Percentiles rank a stretch among this genome's conserved stretches.
Evolutionary conservation across 2,113 vertebrate genomes (phyloP).

Genomic region (Carassius carassius): DNA sequence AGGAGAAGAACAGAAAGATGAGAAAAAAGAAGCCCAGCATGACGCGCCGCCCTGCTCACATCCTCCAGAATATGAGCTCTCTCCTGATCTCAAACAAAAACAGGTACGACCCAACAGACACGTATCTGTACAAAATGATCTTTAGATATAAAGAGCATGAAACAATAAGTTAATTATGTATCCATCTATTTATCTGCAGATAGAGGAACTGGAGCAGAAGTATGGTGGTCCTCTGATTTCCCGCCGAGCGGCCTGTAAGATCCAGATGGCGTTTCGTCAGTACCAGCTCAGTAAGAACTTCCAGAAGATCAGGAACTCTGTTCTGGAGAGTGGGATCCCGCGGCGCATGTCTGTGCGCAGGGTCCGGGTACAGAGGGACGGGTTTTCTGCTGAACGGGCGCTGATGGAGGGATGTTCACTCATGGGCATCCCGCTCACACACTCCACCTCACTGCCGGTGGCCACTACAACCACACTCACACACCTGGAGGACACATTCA

Average conservation of each 20-base stretch:
- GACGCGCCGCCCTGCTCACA: constrained; percentile 32
- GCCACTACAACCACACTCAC: constrained; percentile 86
- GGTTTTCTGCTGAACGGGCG: constrained; percentile 79
- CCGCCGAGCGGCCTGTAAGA: constrained; percentile 92
- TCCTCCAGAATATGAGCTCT: constrained; percentile 48
- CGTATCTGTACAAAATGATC: constrained; percentile 17
- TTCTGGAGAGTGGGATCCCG: constrained; percentile 92
- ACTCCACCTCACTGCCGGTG: constrained; percentile 87
- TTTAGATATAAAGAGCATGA: constrained; percentile 45
- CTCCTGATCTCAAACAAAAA: constrained; percentile 54
- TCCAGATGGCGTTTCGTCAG: constrained; percentile 97
- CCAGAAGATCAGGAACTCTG: constrained; percentile 96
- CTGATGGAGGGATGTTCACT: constrained; percentile 83
- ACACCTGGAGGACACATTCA: constrained; percentile 97
- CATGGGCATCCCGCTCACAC: constrained; percentile 82
- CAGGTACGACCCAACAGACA: constrained; percentile 31
- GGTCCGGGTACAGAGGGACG: constrained; percentile 80
- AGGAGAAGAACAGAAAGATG: constrained; percentile 37
- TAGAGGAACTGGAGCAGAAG: constrained; percentile 98
- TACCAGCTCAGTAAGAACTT: constrained; percentile 99
- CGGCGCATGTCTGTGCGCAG: constrained; percentile 93
- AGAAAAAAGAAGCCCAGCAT: constrained; percentile 16
- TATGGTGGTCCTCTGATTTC: constrained; percentile 96
- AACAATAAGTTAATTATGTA: background rate
- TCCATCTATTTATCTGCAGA: constrained; percentile 70